Base-by-base conservation (phyloP, 1,140 invertebrate genomes). In the Ylistrum balloti region DNA sequence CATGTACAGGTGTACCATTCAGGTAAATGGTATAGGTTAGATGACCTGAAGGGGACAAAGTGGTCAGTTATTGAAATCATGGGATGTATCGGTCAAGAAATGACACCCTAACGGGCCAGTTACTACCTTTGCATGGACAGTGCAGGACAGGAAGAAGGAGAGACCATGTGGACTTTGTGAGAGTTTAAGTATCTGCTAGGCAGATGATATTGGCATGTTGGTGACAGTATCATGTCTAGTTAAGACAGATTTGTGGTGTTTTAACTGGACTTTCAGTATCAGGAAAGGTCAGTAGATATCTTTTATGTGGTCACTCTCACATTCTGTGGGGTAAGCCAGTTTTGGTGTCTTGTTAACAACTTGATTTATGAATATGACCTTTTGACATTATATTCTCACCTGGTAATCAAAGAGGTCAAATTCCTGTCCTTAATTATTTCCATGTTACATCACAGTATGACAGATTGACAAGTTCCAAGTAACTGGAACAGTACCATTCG, bases 361-460 rank as follows among this genome's bases (percentile, higher is more conserved):
- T 74, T 28, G 22, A 74, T 74, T 74, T 74, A 74, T 74, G 56
- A 74, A 74, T 28, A 10, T 74, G 56, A 74, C 56, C 56, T n/a
- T n/a, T n/a, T 28, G 22, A n/a, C 3, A 28, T 20, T 74, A 28
- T 28, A 74, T n/a, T 74, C 22, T 74, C 1, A 74, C 56, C 56
- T 74, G n/a, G n/a, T 74, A n/a, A 74, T 74, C 56, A 74, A 74
- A 74, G 56, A 28, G 56, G 56, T 74, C 56, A 74, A 74, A 74
- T 74, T 74, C 56, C 56, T 74, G n/a, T 74, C 56, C 22, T 2
- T 74, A 74, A 74, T 74, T n/a, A 74, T 74, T 28, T 74, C 28
- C n/a, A 28, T 74, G 56, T 74, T 74, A 28, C n/a, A n/a, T n/a
- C n/a, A n/a, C n/a, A n/a, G n/a, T n/a, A n/a, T n/a, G n/a, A n/a